Conservation (phyloP, 2,888 invertebrate species). For the Smittia sp. region DNA sequence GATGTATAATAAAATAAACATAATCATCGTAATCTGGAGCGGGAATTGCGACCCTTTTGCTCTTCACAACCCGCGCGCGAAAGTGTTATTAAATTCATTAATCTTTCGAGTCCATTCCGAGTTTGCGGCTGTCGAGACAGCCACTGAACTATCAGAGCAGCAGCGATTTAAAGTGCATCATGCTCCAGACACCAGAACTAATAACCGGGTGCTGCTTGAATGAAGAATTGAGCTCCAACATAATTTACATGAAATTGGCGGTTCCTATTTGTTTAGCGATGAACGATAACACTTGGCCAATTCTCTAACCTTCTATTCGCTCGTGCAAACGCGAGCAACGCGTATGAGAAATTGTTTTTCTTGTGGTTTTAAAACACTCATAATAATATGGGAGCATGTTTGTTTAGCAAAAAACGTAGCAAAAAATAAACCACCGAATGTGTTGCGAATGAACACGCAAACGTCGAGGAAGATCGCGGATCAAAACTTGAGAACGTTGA, state of each 20-base stretch:
- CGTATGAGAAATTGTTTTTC: constrained; percentile 24
- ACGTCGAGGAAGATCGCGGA: neutral
- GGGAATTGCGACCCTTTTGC: neutral
- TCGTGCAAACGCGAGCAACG: neutral
- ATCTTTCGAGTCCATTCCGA: constrained; percentile 21
- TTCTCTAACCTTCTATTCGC: constrained; percentile 20
- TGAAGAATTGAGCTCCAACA: constrained; percentile 25
- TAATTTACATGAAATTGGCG: constrained; percentile 42
- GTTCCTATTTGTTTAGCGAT: constrained; percentile 40
- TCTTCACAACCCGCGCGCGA: neutral
- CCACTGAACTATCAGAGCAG: neutral
- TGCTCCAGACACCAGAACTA: constrained; percentile 33
- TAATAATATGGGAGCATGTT: constrained; percentile 31
- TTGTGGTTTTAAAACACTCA: constrained; percentile 24
- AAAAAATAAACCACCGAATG: constrained; percentile 9
- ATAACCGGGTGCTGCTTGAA: constrained; percentile 32
- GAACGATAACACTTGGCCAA: constrained; percentile 30
- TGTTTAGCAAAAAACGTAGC: constrained; percentile 14
- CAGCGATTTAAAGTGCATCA: neutral
- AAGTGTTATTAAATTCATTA: constrained; percentile 42
- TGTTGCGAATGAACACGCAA: constrained; percentile 10
- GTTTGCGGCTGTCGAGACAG: too few relatives aligned
- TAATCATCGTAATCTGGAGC: constrained; percentile 1
- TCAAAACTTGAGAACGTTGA: neutral
- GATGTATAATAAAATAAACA: neutral